These are phyloP conservation scores for Tyrannus savana DNA, from an alignment of 2,113 vertebrate species.

Conservation along the genomic window DNA sequence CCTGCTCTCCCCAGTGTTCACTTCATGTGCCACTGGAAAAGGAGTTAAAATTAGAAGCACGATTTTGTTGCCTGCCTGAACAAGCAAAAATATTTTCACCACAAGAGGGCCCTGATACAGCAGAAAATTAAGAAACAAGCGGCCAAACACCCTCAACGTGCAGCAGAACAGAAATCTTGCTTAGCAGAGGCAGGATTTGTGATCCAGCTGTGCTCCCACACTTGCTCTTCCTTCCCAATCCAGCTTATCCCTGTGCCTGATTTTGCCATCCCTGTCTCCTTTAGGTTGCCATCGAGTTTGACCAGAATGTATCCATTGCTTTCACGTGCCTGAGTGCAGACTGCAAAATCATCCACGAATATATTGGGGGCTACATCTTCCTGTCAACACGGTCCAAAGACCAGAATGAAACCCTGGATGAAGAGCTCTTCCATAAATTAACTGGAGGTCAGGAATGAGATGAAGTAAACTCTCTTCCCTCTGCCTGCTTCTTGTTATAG, in stretches of 20 bases:
- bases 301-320: constrained; percentile 88
- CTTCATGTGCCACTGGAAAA: neutral
- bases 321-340: constrained; percentile 91
- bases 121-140: neutral
- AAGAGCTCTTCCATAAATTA: constrained; percentile 96
- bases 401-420: constrained; percentile 94
- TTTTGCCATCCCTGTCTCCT: neutral
- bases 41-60: neutral
- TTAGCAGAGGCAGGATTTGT: neutral
- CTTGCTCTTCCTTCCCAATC: neutral
- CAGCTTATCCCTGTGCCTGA: neutral
- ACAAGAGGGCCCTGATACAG: constrained; percentile 60
- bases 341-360: constrained; percentile 95
- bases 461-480: neutral
- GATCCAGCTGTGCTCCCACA: neutral
- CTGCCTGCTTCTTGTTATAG: neutral
- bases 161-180: neutral
- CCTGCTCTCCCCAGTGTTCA: neutral
- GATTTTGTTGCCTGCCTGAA: neutral
- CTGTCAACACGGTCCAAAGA: constrained; percentile 95
- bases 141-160: neutral
- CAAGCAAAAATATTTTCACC: neutral
- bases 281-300: constrained; percentile 95
- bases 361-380: constrained; percentile 98
- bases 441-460: constrained; percentile 93